Base-by-base conservation (phyloP, 2,797 vertebrate species). In the Etheostoma nigrum region DNA sequence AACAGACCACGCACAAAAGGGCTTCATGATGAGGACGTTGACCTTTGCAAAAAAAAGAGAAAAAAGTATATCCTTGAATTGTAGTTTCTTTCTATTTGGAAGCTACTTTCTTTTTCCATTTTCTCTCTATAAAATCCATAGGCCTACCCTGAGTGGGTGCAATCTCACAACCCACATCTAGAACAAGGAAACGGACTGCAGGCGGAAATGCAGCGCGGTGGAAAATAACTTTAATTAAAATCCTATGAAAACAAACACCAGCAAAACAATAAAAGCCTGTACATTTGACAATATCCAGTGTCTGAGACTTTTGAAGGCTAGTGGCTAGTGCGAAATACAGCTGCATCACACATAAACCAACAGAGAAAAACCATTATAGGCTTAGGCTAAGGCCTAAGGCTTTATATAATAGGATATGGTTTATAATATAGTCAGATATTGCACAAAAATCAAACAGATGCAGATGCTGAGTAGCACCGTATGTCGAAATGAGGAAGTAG, bases 211-310 rank as follows among this genome's bases (percentile, higher is more conserved):
- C 58, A 71, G 79, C 64, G 63, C 77, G 45, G 86, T 92, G 89
- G 84, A 94, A 95, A 94, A 95, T 86, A 93, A 92, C 90, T 95
- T 95, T 96, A 95, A 94, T 93, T 92, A 92, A 93, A 92, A 84
- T 94, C 87, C 88, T 93, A 94, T 92, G 90, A 93, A 88, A 92
- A 91, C 78, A 86, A 89, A 81, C 86, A 79, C 40, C 83, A 88
- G 87, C 90, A 82, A 90, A 93, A 92, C 83, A 93, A 86, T 87
- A 88, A 90, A 94, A 92, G 92, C 91, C 89, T 94, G 89, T 93
- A 92, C 92, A 92, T 90, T 89, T 91, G 84, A 92, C 88, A 92
- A 91, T 86, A 93, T 94, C 91, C 93, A 95, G 93, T 95, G 93
- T 95, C 86, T 89, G 86, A 91, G 88, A 93, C 91, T 85, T 88